A percentile compares a stretch with the other conserved stretches of the same genome.
phyloP scores from a whole-genome alignment of 2,888 invertebrate genomes.

The Pardosa pseudoannulata region DNA sequence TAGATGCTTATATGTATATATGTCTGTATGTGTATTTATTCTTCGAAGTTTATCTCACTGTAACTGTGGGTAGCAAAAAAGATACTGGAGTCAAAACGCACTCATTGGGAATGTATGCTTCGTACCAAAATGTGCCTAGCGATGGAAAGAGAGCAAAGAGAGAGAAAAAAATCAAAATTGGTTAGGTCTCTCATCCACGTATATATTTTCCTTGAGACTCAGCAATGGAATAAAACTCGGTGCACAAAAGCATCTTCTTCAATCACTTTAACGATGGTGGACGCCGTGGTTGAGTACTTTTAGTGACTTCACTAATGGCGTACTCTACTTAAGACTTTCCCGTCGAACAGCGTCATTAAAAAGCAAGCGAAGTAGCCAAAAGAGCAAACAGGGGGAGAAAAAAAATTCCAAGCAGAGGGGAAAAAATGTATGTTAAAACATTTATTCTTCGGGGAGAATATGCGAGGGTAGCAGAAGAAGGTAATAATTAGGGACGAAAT shows the following conservation, averaged over 20 bases:
- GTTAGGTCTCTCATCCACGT: no score
- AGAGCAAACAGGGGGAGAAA: background rate
- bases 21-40: no score
- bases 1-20: no score
- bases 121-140: no score
- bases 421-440: slow-evolving; percentile 10
- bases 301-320: slow-evolving; percentile 17
- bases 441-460: slow-evolving; percentile 1
- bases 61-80: no score
- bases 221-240: no score
- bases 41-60: no score
- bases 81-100: no score
- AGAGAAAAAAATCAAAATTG: no score
- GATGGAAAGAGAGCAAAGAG: no score
- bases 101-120: no score
- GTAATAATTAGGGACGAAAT: slow-evolving; percentile 52
- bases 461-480: slow-evolving; percentile 21
- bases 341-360: background rate
- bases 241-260: background rate
- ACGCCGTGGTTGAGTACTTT: background rate
- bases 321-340: slow-evolving; percentile 24
- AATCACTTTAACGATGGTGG: slow-evolving; percentile 16
- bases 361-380: slow-evolving; percentile 17
- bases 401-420: background rate
- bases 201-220: no score